phyloP scores from a whole-genome alignment of 2,113 vertebrate species.

The Phylloscopus whistleri region DNA sequence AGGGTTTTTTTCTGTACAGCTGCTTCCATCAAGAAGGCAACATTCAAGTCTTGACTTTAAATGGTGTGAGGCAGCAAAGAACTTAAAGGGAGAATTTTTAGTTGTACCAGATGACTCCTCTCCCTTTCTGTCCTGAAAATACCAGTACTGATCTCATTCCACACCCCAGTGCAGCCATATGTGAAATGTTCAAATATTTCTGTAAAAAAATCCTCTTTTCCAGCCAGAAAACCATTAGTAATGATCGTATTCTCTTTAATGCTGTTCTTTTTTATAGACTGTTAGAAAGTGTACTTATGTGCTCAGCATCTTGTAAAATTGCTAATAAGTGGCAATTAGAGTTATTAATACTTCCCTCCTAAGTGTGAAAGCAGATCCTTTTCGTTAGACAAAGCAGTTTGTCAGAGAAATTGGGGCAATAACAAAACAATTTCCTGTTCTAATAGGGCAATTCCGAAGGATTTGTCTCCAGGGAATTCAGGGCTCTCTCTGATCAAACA shows the following conservation, averaged over 20 bases:
- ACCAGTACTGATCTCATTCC: neutral
- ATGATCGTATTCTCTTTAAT: neutral
- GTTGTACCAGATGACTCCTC: neutral
- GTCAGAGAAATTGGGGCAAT: neutral
- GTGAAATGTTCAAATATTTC: neutral
- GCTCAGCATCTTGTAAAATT: constrained; percentile 48
- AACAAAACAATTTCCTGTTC: neutral
- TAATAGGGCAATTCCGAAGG: neutral
- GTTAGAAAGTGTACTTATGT: neutral
- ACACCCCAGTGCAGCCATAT: too few relatives aligned
- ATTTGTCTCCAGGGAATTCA: neutral
- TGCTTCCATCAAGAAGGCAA: neutral
- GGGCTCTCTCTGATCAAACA: neutral
- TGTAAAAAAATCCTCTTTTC: neutral
- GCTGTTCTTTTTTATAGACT: neutral
- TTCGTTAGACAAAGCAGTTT: neutral
- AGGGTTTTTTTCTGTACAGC: neutral
- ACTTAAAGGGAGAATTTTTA: neutral
- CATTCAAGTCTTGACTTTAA: neutral
- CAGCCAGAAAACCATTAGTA: neutral
- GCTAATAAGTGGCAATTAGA: constrained; percentile 33
- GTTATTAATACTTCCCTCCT: constrained; percentile 26
- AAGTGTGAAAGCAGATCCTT: neutral
- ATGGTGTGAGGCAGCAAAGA: neutral
- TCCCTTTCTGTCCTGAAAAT: neutral